Conservation (phyloP, 2,888 invertebrate species). For the Eupithecia pulchellata region DNA sequence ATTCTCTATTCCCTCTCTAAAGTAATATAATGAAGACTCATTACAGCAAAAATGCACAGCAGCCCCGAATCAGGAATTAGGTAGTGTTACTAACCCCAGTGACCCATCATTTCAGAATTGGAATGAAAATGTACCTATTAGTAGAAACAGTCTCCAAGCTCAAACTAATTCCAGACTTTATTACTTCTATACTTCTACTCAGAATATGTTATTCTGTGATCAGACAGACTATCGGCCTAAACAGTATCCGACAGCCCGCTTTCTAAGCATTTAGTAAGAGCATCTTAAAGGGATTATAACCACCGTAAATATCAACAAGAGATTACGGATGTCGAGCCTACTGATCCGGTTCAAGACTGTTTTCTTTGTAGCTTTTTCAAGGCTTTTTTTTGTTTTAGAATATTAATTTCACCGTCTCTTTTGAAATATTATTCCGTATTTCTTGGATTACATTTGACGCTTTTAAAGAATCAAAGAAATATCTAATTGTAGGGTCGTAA, state of each 20-base stretch:
- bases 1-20: too few relatives aligned
- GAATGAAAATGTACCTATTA: neutral
- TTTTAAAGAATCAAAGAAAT: neutral
- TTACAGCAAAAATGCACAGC: too few relatives aligned
- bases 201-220: too few relatives aligned
- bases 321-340: slow-evolving; percentile 39
- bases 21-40: too few relatives aligned
- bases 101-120: neutral
- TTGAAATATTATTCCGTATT: neutral
- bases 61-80: too few relatives aligned
- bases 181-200: too few relatives aligned
- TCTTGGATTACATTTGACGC: neutral
- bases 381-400: slow-evolving; percentile 1
- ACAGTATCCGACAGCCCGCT: neutral
- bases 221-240: neutral
- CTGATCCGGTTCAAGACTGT: slow-evolving; percentile 32
- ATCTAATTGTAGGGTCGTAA: neutral
- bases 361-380: slow-evolving; percentile 17
- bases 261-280: slow-evolving; percentile 14
- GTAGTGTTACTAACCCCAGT: neutral
- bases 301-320: slow-evolving; percentile 42
- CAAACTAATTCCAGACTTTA: neutral
- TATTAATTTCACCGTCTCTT: neutral
- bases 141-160: neutral
- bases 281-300: slow-evolving; percentile 32